Base-by-base conservation (phyloP, 2,888 invertebrate species). In the Sceliomorpha sp. region DNA sequence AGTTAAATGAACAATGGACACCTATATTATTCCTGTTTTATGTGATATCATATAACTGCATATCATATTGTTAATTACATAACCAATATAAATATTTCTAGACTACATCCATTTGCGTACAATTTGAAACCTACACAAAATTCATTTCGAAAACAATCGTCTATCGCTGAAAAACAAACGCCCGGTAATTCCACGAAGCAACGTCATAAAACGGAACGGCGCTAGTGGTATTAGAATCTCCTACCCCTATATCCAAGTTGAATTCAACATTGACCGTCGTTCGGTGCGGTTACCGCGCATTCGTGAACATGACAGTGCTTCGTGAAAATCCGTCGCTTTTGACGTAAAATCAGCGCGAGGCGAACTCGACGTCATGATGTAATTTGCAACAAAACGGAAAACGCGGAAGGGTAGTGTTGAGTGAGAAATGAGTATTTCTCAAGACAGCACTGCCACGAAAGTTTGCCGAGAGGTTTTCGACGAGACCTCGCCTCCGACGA, bases 381-480 rank as follows among this genome's bases (percentile, higher is more conserved):
- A 70, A 75, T 50, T 34, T 26, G 13, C 8, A 58, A 12, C 56
- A 31, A n/a, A 8, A 31, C 20, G 37, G 27, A 39, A 34, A 17
- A 24, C 15, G 26, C 15, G 6, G 63, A 15, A 53, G 32, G 37
- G 13, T 27, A 59, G 59, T 70, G 50, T 50, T 34, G 45, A 39
- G 29, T 34, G 58, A 67, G 76, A 71, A 69, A 87, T 88, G 87
- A 88, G 86, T 74, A 81, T 85, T 75, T 87, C 87, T 56, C 86
- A 87, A 68, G 87, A 87, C 74, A 87, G 81, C 75, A 80, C 90
- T 58, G 88, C 91, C 75, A 90, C 90, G 70, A 90, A 94, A 77
- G 92, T 94, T 81, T 95, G 95, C 89, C 93, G 94, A 89, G 95
- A 95, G 90, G 92, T 95, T 72, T 95, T 95, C 88, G 95, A 95